Percentiles rank a stretch among this genome's conserved stretches.
Conservation (phyloP, 1,140 invertebrate genomes). For the Metaphire vulgaris region DNA sequence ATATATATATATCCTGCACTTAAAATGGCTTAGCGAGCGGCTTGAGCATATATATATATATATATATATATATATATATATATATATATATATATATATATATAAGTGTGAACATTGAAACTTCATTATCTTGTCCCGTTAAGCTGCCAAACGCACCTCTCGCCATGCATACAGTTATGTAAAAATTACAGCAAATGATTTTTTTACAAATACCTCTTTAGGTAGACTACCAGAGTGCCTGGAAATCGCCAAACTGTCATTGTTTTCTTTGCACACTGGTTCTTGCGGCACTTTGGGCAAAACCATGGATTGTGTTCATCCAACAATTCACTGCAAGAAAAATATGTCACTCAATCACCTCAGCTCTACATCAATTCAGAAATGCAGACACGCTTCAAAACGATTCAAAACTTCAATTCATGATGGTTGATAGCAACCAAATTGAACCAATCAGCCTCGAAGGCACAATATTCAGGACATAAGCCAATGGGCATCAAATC, state of each 20-base stretch:
- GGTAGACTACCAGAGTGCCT: slow-evolving; percentile 65
- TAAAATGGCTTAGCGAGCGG: too few relatives aligned
- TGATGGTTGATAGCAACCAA: too few relatives aligned
- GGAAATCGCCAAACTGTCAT: slow-evolving; percentile 65
- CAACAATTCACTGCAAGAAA: slow-evolving; percentile 58
- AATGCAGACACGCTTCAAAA: too few relatives aligned
- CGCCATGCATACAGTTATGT: not conserved
- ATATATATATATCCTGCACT: slow-evolving; percentile 1
- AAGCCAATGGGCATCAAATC: too few relatives aligned
- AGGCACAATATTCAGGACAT: too few relatives aligned
- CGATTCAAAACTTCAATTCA: too few relatives aligned
- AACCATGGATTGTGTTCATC: slow-evolving; percentile 68
- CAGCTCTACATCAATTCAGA: too few relatives aligned
- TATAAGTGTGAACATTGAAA: not conserved
- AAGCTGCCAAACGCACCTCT: too few relatives aligned
- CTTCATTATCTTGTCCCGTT: too few relatives aligned
- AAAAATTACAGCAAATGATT: not conserved
- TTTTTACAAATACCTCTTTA: slow-evolving; percentile 58
- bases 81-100: slow-evolving; percentile 1
- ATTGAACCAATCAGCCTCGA: too few relatives aligned
- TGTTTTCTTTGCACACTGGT: slow-evolving; percentile 65
- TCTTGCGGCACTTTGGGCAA: slow-evolving; percentile 62
- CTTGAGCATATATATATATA: slow-evolving; percentile 3
- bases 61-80: slow-evolving; percentile 1
- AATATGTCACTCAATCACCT: slow-evolving; percentile 13